Evolutionary conservation across 2,888 invertebrate genomes (phyloP), one percentile per base, ranked within the genome.

Genomic region (Trichopoda pennipes): DNA sequence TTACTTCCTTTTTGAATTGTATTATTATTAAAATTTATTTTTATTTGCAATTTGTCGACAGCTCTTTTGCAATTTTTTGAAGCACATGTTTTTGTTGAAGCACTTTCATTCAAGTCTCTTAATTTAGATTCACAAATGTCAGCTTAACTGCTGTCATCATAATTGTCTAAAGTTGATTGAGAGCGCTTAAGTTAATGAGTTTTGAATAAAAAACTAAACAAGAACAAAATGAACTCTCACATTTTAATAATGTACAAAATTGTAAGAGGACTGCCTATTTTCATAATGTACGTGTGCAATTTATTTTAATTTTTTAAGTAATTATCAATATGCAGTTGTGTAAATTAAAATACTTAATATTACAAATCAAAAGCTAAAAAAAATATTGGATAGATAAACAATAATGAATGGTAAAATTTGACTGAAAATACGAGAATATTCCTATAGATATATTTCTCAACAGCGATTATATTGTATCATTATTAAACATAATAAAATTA

Each of bases 111-210:
- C 79, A 80, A 80, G 80, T 80, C 75, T 75, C 69, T 75, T 78
- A 82, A 74, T 82, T 82, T 82, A 64, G 63, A 81, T 78, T 70
- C 70, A 70, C 64, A 82, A 81, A 74, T 75, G 74, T 66, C 74
- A 82, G 60, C 64, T 78, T 74, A 66, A 75, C 74, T 78, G 74
- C 74, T 78, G 74, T 82, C 81, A 75, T 82, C 78, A 78, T 82
- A 82, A 82, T 82, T 78, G 74, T 75, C 75, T 68, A 68, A 66
- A 69, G 66, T 74, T 78, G 79, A 82, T 79, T 79, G 70, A 82
- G 82, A 60, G 66, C 68, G 68, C 82, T 82, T 66, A 60, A 66
- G 66, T 68, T 74, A 80, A 80, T 80, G 73, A 60, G 61, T 74
- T 80, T 74, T 68, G 60, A 70, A 77, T 70, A 70, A 60, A 47